Base-by-base conservation (phyloP, 2,888 invertebrate genomes). In the Stenoptilia bipunctidactyla region DNA sequence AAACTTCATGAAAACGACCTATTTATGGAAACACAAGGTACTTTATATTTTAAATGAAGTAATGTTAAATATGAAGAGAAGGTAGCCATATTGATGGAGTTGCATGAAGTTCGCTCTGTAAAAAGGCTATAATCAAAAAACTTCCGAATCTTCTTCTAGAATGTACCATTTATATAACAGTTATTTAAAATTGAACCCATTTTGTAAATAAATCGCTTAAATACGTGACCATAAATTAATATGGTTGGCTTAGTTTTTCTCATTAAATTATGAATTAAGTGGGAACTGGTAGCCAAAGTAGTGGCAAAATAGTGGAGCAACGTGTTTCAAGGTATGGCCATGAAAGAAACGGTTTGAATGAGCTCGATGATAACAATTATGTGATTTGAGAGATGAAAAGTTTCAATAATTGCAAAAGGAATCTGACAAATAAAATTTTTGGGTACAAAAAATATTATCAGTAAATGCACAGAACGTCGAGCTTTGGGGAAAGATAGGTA, bases 1-100 rank as follows among this genome's bases (percentile, higher is more conserved):
- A n/a, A n/a, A n/a, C n/a, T n/a, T n/a, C n/a, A n/a, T n/a, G n/a
- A 45, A 47, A 40, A 42, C 47, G 45, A 44, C 40, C 37, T 27
- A 51, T 36, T 47, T 41, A 34, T 15, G 25, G 36, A 46, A 45
- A 25, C 25, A 25, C 5, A 25, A 25, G 9, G 5, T 25, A 25
- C 5, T 9, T 25, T 9, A 10, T 30, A 30, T 30, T 12, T n/a
- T 8, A 4, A 30, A 30, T 4, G n/a, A 4, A 30, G 10, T 30
- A 30, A 30, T 2, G 30, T 25, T 25, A 6, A 25, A 6, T 6
- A 25, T 25, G 9, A 25, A 5, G 25, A 5, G 25, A n/a, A n/a
- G n/a, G n/a, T n/a, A n/a, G n/a, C n/a, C n/a, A n/a, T n/a, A n/a
- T n/a, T n/a, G n/a, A n/a, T n/a, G n/a, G n/a, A n/a, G n/a, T n/a